Evolutionary conservation across 2,797 vertebrate species (phyloP).

Genomic region (Bradypodion ventrale): DNA sequence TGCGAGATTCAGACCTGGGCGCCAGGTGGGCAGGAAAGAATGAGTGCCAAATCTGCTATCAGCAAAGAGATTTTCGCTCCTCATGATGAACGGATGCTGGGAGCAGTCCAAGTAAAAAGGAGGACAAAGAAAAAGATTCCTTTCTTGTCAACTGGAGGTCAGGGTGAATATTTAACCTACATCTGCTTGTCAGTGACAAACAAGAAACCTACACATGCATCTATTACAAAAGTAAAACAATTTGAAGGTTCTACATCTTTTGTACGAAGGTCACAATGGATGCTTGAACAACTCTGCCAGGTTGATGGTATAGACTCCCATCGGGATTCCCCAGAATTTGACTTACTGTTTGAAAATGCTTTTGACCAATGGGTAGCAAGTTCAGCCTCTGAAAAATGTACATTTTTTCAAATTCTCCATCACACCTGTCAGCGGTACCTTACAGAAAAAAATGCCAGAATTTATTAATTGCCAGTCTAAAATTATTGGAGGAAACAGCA

Average conservation of each 20-base stretch:
- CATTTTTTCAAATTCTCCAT: slow-evolving; percentile 95
- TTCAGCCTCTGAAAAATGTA: slow-evolving; percentile 95
- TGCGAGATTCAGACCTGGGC: not conserved
- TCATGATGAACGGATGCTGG: too few relatives aligned
- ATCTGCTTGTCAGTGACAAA: too few relatives aligned
- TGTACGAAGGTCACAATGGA: slow-evolving; percentile 93
- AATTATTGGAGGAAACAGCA: slow-evolving; percentile 93
- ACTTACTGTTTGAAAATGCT: slow-evolving; percentile 92
- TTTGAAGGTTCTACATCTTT: slow-evolving; percentile 93
- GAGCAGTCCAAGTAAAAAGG: too few relatives aligned
- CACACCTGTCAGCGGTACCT: slow-evolving; percentile 94
- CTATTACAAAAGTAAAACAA: slow-evolving; percentile 97
- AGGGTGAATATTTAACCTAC: too few relatives aligned
- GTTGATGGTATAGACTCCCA: slow-evolving; percentile 93
- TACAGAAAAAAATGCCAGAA: slow-evolving; percentile 89
- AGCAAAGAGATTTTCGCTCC: too few relatives aligned
- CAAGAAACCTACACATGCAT: slow-evolving; percentile 89
- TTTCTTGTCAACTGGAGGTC: too few relatives aligned
- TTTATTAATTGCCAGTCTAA: slow-evolving; percentile 98
- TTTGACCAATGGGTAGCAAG: slow-evolving; percentile 96
- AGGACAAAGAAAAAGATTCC: too few relatives aligned
- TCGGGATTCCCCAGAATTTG: slow-evolving; percentile 97
- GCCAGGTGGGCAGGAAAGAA: not conserved
- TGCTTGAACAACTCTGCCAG: slow-evolving; percentile 91
- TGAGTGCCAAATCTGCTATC: too few relatives aligned